Conservation (phyloP, 2,888 invertebrate species). For the Nemotelus pantherinus region DNA sequence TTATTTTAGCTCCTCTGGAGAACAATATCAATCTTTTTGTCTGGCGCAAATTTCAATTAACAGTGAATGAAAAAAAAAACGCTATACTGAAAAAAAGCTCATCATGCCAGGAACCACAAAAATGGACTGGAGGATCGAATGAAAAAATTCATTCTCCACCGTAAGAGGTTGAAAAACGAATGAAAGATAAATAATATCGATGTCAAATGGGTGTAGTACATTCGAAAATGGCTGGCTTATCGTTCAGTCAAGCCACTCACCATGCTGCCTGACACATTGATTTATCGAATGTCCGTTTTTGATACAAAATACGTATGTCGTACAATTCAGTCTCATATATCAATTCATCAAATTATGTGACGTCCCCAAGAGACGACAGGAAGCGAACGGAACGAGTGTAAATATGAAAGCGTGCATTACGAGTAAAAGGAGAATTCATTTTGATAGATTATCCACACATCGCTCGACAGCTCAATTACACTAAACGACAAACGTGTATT, state of each 20-base stretch:
- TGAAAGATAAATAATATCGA: too few species aligned
- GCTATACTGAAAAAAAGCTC: too few species aligned
- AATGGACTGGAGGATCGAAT: too few species aligned
- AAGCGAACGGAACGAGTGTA: not conserved
- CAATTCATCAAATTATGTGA: slow-evolving; percentile 29
- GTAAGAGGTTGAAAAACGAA: not conserved
- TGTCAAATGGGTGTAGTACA: not conserved
- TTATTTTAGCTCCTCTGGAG: too few species aligned
- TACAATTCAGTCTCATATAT: not conserved
- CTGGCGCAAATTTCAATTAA: too few species aligned
- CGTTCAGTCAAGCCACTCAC: not conserved
- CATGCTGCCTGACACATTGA: slow-evolving; percentile 22
- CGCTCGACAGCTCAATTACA: not conserved
- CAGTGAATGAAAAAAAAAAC: too few species aligned
- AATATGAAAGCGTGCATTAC: not conserved
- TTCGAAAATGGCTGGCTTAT: not conserved
- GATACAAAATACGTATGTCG: slow-evolving; percentile 11
- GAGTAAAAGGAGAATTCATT: not conserved
- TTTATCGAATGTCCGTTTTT: slow-evolving; percentile 32
- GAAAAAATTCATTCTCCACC: too few species aligned
- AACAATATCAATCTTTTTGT: too few species aligned
- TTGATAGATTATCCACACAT: slow-evolving; percentile 10
- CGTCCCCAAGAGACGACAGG: not conserved
- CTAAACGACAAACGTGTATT: too few species aligned
- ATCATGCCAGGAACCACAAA: too few species aligned